phyloP scores from a whole-genome alignment of 2,888 invertebrate genomes.

The Sarcophaga caerulescens region DNA sequence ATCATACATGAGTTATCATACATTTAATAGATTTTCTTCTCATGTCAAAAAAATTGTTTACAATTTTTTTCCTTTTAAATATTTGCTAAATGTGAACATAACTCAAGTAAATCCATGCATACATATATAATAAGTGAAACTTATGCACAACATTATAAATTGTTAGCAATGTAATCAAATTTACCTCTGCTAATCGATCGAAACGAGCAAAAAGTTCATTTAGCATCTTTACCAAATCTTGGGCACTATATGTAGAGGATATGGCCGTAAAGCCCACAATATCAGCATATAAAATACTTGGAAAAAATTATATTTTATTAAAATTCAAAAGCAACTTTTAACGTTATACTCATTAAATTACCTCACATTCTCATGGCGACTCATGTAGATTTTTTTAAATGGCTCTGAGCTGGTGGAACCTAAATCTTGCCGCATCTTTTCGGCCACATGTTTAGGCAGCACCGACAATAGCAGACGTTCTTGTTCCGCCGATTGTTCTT shows the following conservation, averaged over 20 bases:
- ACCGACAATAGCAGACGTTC: constrained; percentile 95
- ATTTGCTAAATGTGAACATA: no score
- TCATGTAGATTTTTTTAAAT: constrained; percentile 99
- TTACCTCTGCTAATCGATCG: constrained; percentile 92
- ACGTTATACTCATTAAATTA: constrained; percentile 79
- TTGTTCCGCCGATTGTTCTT: constrained; percentile 96
- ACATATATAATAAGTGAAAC: no score
- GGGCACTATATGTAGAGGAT: constrained; percentile 96
- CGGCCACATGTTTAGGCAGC: constrained; percentile 96
- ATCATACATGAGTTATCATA: no score
- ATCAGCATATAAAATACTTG: constrained; percentile 97
- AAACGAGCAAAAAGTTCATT: constrained; percentile 98
- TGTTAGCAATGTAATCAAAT: constrained; percentile 54
- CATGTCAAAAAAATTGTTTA: no score
- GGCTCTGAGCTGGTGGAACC: constrained; percentile 93
- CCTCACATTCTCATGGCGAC: constrained; percentile 97
- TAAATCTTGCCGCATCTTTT: constrained; percentile 97
- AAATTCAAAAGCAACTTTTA: no score
- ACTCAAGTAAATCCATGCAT: no score
- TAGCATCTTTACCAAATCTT: constrained; percentile 96
- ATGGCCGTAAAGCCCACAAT: constrained; percentile 99
- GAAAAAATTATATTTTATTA: constrained; percentile 2
- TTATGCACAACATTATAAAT: no score
- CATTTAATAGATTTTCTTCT: no score
- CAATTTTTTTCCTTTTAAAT: no score